Base-by-base conservation (phyloP, 2,888 invertebrate species). In the Papilio elwesi region DNA sequence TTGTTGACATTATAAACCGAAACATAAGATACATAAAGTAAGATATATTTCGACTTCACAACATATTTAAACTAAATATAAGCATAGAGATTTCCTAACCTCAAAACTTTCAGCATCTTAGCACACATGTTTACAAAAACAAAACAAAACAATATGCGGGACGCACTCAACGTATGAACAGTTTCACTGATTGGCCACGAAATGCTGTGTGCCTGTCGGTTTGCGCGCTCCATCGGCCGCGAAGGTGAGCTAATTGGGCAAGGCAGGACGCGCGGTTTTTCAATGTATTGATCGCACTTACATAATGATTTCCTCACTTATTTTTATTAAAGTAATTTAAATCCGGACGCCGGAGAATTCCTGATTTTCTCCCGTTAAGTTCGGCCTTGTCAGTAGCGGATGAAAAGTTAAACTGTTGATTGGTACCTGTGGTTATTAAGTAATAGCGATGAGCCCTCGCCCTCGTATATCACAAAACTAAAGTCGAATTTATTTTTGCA, bases 171-270 rank as follows among this genome's bases (percentile, higher is more conserved):
- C 11, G 15, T 38, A 57, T 59, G 13, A 13, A 59, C 59, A 59
- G 38, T 38, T 11, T 36, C 59, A 38, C 36, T 43, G 67, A 15
- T 47, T 13, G 0, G 36, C 16, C 13, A 16, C 53, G 26, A n/a
- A 47, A n/a, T 11, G 36, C 49, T 15, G 43, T 26, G 16, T 16
- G 47, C 13, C 8, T 6, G 8, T 43, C 9, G 51, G 57, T 64
- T 36, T 55, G 49, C 74, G 63, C 75, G 78, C 74, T 73, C 57
- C 74, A 55, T 70, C 71, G 73, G 71, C 51, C 47, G 68, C 74
- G 55, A 63, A 73, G 57, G 68, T 47, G 65, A 70, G 59, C 43
- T 49, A 11, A 67, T 72, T 69, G 47, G 13, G 59, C 70, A 74
- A 64, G 59, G 38, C 65, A 66, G 65, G 69, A 63, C 49, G 38